phyloP scores from a whole-genome alignment of 2,113 vertebrate genomes.

The Amia ocellicauda region DNA sequence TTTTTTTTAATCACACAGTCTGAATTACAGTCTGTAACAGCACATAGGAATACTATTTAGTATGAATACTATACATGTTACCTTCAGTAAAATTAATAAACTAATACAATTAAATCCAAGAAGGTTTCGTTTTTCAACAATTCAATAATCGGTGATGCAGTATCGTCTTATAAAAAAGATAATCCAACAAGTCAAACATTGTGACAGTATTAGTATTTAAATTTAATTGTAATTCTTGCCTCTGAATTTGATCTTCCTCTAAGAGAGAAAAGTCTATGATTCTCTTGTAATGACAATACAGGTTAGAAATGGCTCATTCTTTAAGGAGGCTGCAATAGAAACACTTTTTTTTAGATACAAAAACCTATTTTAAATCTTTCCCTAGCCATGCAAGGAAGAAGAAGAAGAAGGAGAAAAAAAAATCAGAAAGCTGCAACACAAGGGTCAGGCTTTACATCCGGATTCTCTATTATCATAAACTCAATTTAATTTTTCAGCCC shows the following conservation, averaged over 20 bases:
- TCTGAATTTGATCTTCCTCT: not conserved
- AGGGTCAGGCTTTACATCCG: slow-evolving; percentile 27
- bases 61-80: too few species aligned
- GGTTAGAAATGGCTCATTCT: slow-evolving; percentile 17
- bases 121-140: not conserved
- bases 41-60: too few species aligned
- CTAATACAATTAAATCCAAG: too few species aligned
- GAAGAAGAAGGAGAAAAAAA: too few species aligned
- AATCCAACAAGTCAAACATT: not conserved
- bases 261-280: not conserved
- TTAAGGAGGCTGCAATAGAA: slow-evolving; percentile 16
- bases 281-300: slow-evolving; percentile 16
- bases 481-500: slow-evolving; percentile 47
- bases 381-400: slow-evolving; percentile 16
- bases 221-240: not conserved
- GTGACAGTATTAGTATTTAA: not conserved
- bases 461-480: slow-evolving; percentile 38
- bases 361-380: slow-evolving; percentile 23
- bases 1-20: not conserved
- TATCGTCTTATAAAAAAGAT: not conserved
- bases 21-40: too few species aligned
- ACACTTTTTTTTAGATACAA: slow-evolving; percentile 16
- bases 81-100: too few species aligned
- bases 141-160: not conserved
- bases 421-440: slow-evolving; percentile 24